Conservation (phyloP, 2,797 vertebrate species). For the Natrix natrix region DNA sequence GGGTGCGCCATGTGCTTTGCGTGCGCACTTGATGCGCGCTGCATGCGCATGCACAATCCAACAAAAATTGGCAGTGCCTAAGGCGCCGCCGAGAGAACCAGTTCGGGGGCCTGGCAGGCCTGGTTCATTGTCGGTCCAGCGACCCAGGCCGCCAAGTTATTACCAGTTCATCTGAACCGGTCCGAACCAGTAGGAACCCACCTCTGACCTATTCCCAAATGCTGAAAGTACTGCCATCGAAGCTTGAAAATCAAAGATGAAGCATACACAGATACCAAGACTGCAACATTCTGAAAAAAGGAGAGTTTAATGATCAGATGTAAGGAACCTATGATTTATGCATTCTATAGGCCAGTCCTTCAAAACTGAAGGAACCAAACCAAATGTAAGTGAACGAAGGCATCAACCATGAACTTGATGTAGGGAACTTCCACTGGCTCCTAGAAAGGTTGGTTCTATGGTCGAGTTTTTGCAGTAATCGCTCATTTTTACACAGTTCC, state of each 20-base stretch:
- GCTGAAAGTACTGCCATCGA: background rate
- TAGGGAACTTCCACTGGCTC: background rate
- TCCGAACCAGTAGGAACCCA: too few relatives aligned
- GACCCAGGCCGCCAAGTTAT: too few relatives aligned
- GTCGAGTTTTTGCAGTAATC: background rate
- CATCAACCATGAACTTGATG: background rate
- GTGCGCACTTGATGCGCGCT: too few relatives aligned
- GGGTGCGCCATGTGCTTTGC: too few relatives aligned
- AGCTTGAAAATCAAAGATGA: background rate
- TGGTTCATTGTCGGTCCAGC: too few relatives aligned
- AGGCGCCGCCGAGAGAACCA: too few relatives aligned
- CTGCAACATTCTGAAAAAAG: background rate
- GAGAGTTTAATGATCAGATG: background rate
- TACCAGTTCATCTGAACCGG: too few relatives aligned
- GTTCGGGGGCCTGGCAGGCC: too few relatives aligned
- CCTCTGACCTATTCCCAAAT: background rate
- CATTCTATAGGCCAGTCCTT: background rate
- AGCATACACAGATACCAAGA: background rate
- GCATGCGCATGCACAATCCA: too few relatives aligned
- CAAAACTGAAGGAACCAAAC: background rate
- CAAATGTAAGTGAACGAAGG: background rate
- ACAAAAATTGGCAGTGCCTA: too few relatives aligned
- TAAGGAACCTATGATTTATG: background rate
- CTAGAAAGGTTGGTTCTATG: background rate
- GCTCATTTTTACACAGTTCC: background rate